Conservation (phyloP, 2,797 vertebrate genomes). For the Myiothlypis chrysogaster region DNA sequence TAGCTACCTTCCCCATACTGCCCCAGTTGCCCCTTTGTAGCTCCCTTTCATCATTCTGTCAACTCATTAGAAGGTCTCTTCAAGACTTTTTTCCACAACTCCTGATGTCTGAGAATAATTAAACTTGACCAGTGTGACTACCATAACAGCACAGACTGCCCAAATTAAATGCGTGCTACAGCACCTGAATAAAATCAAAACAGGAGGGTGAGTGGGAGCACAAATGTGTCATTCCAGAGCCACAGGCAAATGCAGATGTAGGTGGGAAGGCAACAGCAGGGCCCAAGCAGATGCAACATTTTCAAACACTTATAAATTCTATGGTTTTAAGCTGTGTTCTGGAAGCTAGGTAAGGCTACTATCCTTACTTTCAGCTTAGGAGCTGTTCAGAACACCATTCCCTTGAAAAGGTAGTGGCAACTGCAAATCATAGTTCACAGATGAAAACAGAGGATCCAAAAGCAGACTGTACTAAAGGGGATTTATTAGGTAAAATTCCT, state of each 20-base stretch:
- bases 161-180: neutral
- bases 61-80: constrained; percentile 1
- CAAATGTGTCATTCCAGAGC: neutral
- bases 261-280: neutral
- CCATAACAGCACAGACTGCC: neutral
- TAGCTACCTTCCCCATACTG: neutral
- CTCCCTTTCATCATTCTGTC: constrained; percentile 1
- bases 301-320: neutral
- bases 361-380: neutral
- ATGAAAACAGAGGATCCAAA: neutral
- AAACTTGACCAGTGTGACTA: neutral
- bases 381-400: neutral
- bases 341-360: neutral
- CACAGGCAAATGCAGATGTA: neutral
- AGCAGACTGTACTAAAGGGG: neutral
- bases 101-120: constrained; percentile 1
- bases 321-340: neutral
- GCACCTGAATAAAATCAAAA: neutral
- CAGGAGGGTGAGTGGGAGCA: neutral
- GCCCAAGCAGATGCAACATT: neutral
- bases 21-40: neutral
- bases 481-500: neutral
- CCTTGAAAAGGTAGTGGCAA: neutral
- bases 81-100: neutral
- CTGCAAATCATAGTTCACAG: neutral